Evolutionary conservation across 2,888 invertebrate genomes (phyloP).

Genomic region (Noctua pronuba): DNA sequence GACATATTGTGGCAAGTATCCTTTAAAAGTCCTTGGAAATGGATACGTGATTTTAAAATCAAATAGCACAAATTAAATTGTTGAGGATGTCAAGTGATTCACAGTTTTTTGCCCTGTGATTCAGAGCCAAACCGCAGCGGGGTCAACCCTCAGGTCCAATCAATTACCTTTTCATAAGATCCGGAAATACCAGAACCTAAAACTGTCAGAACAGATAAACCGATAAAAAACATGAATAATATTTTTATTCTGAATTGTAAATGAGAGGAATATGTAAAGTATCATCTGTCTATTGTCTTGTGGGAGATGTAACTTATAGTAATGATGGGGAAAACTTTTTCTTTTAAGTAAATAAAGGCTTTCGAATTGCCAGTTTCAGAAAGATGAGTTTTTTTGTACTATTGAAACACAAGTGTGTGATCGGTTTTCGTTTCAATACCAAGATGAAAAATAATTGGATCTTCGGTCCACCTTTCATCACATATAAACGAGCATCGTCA

Average conservation of each 20-base stretch:
- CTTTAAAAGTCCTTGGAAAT: conserved; percentile 13
- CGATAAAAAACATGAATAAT: conserved; percentile 58
- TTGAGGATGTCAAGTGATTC: conserved; percentile 51
- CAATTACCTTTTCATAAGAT: conserved; percentile 57
- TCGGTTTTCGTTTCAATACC: background rate
- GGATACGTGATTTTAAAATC: conserved; percentile 23
- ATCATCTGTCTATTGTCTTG: conserved; percentile 50
- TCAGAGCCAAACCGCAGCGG: conserved; percentile 58
- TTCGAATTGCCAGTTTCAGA: background rate
- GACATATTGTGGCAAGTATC: conserved; percentile 1
- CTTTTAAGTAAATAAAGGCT: conserved; percentile 15
- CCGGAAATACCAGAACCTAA: conserved; percentile 59
- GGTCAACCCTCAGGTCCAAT: conserved; percentile 55
- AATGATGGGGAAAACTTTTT: conserved; percentile 26
- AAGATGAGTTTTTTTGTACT: background rate
- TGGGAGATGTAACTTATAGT: conserved; percentile 32
- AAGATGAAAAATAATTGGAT: background rate
- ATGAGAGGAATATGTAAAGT: conserved; percentile 63
- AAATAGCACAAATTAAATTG: conserved; percentile 22
- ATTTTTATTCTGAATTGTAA: conserved; percentile 53
- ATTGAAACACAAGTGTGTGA: background rate
- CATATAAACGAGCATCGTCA: conserved; percentile 15
- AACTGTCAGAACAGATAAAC: conserved; percentile 57
- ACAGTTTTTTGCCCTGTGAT: conserved; percentile 50
- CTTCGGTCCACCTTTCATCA: conserved; percentile 8